Conservation (phyloP, 2,797 vertebrate genomes). For the Hyperoplus immaculatus region DNA sequence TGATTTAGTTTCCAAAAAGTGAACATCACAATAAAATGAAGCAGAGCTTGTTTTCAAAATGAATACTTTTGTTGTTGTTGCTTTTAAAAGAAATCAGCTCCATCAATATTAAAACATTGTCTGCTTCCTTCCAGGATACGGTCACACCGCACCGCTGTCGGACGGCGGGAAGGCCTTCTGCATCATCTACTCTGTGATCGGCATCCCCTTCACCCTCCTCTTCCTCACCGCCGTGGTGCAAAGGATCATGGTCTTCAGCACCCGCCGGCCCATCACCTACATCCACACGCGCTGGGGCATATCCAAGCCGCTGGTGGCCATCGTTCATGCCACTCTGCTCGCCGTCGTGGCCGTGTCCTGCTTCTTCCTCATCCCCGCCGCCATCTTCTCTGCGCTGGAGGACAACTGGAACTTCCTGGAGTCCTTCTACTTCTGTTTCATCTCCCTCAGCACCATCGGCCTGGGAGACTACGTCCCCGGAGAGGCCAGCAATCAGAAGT, state of each 20-base stretch:
- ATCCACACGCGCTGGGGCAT: slow-evolving; percentile 93
- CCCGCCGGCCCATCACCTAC: slow-evolving; percentile 90
- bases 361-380: slow-evolving; percentile 96
- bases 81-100: not conserved
- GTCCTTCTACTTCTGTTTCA: slow-evolving; percentile 99
- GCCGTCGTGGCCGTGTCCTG: slow-evolving; percentile 87
- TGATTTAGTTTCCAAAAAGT: not conserved
- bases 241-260: slow-evolving; percentile 93
- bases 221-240: slow-evolving; percentile 98
- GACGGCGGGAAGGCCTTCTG: slow-evolving; percentile 97
- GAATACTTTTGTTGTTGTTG: too few species aligned
- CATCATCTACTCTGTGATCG: slow-evolving; percentile 95
- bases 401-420: slow-evolving; percentile 98
- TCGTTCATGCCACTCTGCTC: slow-evolving; percentile 89
- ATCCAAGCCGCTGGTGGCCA: slow-evolving; percentile 92
- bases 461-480: slow-evolving; percentile 97
- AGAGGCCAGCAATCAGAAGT: slow-evolving; percentile 93
- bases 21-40: not conserved
- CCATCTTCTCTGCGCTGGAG: slow-evolving; percentile 93
- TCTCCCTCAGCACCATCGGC: slow-evolving; percentile 97
- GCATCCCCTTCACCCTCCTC: slow-evolving; percentile 97
- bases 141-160: slow-evolving; percentile 96
- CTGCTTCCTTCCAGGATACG: slow-evolving; percentile 88
- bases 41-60: not conserved
- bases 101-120: not conserved